These are phyloP conservation scores for Vanessa tameamea DNA, from an alignment of 1,140 invertebrate species.

Conservation along the genomic window DNA sequence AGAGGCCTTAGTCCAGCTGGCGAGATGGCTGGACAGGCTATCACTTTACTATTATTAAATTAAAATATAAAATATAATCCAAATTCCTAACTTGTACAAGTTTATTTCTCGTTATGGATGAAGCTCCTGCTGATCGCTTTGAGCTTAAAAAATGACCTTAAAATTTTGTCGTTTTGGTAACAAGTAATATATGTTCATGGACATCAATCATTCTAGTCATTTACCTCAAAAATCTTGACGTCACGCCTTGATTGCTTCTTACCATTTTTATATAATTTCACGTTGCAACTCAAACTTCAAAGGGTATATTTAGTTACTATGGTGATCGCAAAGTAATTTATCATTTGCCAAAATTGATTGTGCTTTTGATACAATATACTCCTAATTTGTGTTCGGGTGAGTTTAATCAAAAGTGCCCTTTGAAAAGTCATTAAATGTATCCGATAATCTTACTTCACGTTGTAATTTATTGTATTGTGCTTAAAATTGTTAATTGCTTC, in stretches of 20 bases:
- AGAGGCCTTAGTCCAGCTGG: too few species aligned
- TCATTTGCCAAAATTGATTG: slow-evolving; percentile 53
- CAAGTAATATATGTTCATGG: slow-evolving; percentile 62
- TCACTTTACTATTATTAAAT: background rate
- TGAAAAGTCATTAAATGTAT: slow-evolving; percentile 9
- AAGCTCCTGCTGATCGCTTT: slow-evolving; percentile 34
- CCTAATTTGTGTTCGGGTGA: slow-evolving; percentile 33
- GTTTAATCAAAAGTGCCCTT: slow-evolving; percentile 21
- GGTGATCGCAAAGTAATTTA: slow-evolving; percentile 54
- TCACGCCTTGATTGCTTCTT: slow-evolving; percentile 67
- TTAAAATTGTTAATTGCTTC: background rate
- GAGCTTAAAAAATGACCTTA: slow-evolving; percentile 50
- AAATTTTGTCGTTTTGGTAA: slow-evolving; percentile 61
- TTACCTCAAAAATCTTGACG: slow-evolving; percentile 72
- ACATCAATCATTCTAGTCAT: slow-evolving; percentile 77
- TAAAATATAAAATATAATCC: slow-evolving; percentile 17
- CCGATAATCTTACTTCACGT: background rate
- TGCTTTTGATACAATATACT: slow-evolving; percentile 32
- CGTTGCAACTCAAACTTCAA: slow-evolving; percentile 52
- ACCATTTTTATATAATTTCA: slow-evolving; percentile 70
- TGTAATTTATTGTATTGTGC: background rate
- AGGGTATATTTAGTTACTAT: slow-evolving; percentile 48
- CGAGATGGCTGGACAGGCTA: too few species aligned
- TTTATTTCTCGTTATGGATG: slow-evolving; percentile 38
- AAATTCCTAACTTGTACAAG: slow-evolving; percentile 15